phyloP scores from a whole-genome alignment of 2,888 invertebrate species.

The Oxystoma pomonae region DNA sequence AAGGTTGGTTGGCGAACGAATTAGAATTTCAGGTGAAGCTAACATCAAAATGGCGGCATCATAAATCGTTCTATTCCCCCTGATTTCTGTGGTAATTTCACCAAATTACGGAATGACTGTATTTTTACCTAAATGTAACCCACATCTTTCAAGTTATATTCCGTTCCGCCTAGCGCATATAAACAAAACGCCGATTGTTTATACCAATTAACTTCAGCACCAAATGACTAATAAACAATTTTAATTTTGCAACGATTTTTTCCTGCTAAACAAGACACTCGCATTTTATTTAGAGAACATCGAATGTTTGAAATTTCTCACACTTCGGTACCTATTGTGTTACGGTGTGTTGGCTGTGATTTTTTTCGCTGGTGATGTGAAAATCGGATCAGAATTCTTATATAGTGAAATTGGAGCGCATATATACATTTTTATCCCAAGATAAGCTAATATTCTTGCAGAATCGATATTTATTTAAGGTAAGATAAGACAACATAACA shows the following conservation, averaged over 20 bases:
- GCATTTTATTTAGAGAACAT: not conserved
- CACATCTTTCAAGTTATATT: not conserved
- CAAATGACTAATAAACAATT: not conserved
- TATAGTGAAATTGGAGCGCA: not conserved
- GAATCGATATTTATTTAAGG: no score
- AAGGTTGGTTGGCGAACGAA: no score
- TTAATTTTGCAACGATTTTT: not conserved
- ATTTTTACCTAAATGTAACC: not conserved
- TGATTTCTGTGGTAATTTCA: no score
- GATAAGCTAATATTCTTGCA: no score
- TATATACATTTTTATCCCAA: no score
- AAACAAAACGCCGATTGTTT: not conserved
- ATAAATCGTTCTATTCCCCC: no score
- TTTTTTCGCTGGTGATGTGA: not conserved
- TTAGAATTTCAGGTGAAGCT: no score
- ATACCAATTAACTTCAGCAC: not conserved
- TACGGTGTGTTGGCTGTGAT: not conserved
- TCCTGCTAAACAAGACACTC: not conserved
- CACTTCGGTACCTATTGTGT: not conserved
- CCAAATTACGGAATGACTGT: no score
- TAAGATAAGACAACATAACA: no score
- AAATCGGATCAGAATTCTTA: not conserved
- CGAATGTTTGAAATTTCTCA: not conserved
- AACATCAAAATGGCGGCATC: no score
- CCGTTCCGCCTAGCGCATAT: not conserved